Evolutionary conservation across 2,113 vertebrate species (phyloP).

Genomic region (Struthio camelus): DNA sequence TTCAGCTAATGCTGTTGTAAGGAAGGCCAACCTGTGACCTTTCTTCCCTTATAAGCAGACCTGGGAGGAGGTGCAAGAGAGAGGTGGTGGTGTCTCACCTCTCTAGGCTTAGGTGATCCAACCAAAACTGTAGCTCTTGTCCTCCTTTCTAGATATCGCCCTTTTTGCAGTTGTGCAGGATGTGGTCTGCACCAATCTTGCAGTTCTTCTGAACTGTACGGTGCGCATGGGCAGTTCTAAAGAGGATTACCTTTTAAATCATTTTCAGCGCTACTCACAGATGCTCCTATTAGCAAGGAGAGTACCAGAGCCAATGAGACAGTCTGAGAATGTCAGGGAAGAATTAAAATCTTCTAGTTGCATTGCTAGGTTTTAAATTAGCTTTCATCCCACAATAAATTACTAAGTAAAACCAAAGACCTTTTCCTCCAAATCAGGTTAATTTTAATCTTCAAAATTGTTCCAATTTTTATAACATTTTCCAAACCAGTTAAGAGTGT

Average conservation of each 20-base stretch:
- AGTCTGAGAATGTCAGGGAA: neutral
- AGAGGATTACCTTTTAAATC: neutral
- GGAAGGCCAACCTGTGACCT: neutral
- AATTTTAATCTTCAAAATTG: constrained; percentile 6
- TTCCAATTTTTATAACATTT: neutral
- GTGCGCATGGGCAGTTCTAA: neutral
- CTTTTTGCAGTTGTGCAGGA: neutral
- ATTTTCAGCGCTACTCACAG: neutral
- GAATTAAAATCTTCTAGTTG: neutral
- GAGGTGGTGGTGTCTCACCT: neutral
- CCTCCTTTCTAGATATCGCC: neutral
- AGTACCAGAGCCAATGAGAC: neutral
- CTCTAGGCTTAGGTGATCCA: neutral
- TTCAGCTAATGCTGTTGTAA: neutral
- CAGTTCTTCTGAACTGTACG: neutral
- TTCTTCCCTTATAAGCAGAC: neutral
- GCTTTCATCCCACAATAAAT: neutral
- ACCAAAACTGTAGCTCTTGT: neutral
- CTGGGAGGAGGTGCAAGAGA: neutral
- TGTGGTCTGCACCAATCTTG: fast-evolving
- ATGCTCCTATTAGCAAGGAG: neutral
- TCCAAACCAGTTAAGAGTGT: neutral
- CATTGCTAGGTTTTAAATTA: constrained; percentile 18
- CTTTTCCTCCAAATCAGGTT: neutral
- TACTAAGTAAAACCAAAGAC: neutral